Conservation (phyloP, 2,113 vertebrate species). For the Eubucco bourcierii region DNA sequence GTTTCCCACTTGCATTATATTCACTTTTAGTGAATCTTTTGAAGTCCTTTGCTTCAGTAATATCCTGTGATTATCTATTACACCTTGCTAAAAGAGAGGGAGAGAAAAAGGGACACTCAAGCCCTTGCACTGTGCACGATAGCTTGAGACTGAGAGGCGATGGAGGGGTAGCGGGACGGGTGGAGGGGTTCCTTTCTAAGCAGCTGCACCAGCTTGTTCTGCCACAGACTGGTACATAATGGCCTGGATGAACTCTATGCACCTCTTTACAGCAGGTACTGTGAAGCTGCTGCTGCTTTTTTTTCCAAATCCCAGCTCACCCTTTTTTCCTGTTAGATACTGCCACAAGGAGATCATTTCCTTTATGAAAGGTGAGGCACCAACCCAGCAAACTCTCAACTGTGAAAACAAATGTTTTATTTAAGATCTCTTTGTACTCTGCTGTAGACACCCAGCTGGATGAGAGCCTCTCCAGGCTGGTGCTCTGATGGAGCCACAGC, state of each 20-base stretch:
- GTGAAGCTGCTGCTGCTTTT: not conserved
- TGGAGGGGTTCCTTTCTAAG: not conserved
- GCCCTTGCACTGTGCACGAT: rapidly evolving
- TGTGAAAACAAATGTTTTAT: not conserved
- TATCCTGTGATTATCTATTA: not conserved
- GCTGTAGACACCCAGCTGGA: not conserved
- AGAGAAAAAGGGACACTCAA: not conserved
- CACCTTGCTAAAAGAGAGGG: not conserved
- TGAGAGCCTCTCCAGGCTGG: not conserved
- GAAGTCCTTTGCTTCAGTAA: not conserved
- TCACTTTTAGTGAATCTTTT: not conserved
- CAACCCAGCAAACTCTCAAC: not conserved
- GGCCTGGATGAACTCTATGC: rapidly evolving
- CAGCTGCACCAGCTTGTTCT: not conserved
- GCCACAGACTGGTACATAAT: not conserved
- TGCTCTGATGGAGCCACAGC: not conserved
- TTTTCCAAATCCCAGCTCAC: not conserved
- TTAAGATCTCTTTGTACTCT: not conserved
- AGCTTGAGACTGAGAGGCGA: not conserved
- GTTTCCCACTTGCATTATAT: not conserved
- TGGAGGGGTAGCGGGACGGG: not conserved
- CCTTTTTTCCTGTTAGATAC: not conserved
- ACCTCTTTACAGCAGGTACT: not conserved
- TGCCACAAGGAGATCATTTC: not conserved
- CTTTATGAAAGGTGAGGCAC: not conserved